Percentiles rank a stretch among this genome's conserved stretches.
Evolutionary conservation across 2,888 invertebrate species (phyloP).

Genomic region (Drosophila multiciliata): DNA sequence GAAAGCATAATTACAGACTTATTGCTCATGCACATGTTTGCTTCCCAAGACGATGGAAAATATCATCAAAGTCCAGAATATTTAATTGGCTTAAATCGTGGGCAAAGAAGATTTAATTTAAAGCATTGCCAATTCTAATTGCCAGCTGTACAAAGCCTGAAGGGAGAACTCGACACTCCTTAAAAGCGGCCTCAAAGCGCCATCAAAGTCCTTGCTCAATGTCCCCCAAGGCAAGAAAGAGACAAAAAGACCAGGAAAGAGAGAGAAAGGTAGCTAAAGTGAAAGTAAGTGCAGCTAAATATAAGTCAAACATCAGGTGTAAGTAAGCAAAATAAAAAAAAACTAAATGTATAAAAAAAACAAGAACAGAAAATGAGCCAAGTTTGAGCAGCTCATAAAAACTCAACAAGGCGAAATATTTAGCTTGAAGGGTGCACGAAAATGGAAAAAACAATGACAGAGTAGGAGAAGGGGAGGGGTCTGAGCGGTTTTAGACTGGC

Average conservation of each 20-base stretch:
- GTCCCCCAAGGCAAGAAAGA: slow-evolving; percentile 22
- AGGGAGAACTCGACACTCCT: slow-evolving; percentile 27
- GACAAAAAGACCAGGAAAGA: neutral
- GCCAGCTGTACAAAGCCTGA: slow-evolving; percentile 2
- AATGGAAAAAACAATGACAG: slow-evolving; percentile 17
- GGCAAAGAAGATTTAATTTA: slow-evolving; percentile 7
- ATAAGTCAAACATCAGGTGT: slow-evolving; percentile 64
- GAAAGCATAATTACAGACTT: neutral
- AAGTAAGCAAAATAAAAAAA: slow-evolving; percentile 51
- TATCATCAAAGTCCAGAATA: neutral
- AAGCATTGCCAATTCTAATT: slow-evolving; percentile 14
- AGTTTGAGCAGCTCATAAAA: slow-evolving; percentile 73
- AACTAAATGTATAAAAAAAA: slow-evolving; percentile 24
- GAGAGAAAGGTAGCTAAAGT: neutral
- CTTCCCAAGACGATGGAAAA: slow-evolving; percentile 1
- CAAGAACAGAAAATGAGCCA: slow-evolving; percentile 23
- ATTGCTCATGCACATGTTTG: neutral
- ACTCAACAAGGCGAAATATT: slow-evolving; percentile 71
- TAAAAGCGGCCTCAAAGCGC: slow-evolving; percentile 25
- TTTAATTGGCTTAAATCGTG: slow-evolving; percentile 29
- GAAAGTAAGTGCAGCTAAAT: slow-evolving; percentile 42
- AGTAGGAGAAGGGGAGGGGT: neutral
- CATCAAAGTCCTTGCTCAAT: slow-evolving; percentile 44
- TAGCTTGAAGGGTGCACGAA: slow-evolving; percentile 64
- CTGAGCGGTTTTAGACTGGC: neutral